phyloP scores from a whole-genome alignment of 2,888 invertebrate species.

The Ctenicera cuprea region DNA sequence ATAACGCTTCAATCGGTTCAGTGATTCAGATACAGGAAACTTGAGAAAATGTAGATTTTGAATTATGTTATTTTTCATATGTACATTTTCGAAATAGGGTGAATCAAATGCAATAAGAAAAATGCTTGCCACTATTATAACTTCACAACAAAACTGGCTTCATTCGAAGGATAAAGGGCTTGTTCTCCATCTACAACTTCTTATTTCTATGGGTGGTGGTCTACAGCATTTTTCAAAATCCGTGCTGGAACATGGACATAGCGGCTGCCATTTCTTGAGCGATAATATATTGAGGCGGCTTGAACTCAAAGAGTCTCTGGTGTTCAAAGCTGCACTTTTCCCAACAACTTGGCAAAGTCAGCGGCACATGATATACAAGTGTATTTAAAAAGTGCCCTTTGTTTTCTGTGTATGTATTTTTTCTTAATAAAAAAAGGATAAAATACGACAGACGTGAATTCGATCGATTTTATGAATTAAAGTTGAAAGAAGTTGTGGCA shows the following conservation, averaged over 20 bases:
- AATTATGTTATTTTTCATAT: too few relatives aligned
- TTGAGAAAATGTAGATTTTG: neutral
- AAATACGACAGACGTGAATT: too few relatives aligned
- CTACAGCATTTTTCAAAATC: slow-evolving; percentile 23
- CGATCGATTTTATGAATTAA: too few relatives aligned
- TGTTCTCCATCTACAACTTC: neutral
- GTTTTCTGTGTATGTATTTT: neutral
- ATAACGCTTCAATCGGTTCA: neutral
- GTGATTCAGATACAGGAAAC: neutral
- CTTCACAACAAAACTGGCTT: too few relatives aligned
- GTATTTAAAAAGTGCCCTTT: neutral
- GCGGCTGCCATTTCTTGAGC: slow-evolving; percentile 26
- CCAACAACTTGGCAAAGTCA: slow-evolving; percentile 15
- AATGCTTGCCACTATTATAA: too few relatives aligned
- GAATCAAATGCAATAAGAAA: too few relatives aligned
- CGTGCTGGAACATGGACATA: slow-evolving; percentile 19
- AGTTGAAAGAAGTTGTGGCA: too few relatives aligned
- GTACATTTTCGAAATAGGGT: too few relatives aligned
- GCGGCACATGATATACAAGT: slow-evolving; percentile 10
- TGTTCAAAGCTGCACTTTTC: slow-evolving; percentile 30
- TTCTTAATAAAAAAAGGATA: too few relatives aligned
- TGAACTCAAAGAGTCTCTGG: slow-evolving; percentile 28
- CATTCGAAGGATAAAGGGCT: too few relatives aligned
- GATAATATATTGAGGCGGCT: slow-evolving; percentile 31
- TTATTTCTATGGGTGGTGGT: slow-evolving; percentile 12